Percentiles rank a stretch among this genome's conserved stretches.
Evolutionary conservation across 2,888 invertebrate genomes (phyloP).

Genomic region (Xylota segnis): DNA sequence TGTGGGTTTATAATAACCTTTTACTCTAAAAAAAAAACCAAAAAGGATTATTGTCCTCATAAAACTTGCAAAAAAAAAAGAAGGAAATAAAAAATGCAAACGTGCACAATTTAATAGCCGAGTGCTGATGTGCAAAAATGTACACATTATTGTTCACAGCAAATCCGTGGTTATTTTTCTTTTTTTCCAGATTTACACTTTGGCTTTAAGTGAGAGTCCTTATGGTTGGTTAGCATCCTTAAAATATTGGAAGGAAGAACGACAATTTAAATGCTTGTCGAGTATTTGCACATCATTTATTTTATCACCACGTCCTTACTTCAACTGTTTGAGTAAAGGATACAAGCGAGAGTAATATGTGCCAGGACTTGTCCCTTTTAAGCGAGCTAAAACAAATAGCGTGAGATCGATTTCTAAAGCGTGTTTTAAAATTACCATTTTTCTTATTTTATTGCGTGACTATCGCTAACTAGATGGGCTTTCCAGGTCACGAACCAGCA

Average conservation of each 20-base stretch:
- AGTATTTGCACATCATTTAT: constrained; percentile 23
- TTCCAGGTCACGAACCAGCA: constrained; percentile 39
- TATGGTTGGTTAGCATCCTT: neutral
- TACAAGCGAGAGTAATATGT: constrained; percentile 6
- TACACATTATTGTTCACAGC: too few relatives aligned
- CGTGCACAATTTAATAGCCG: too few relatives aligned
- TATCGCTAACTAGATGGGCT: constrained; percentile 30
- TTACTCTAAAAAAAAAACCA: too few relatives aligned
- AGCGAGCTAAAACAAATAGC: constrained; percentile 8
- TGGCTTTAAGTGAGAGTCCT: neutral
- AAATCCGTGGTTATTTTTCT: neutral
- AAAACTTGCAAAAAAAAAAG: too few relatives aligned
- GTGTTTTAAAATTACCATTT: constrained; percentile 11
- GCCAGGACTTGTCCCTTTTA: neutral
- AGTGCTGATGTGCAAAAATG: too few relatives aligned
- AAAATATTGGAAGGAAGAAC: constrained; percentile 4
- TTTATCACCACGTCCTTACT: neutral
- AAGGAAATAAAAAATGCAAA: too few relatives aligned
- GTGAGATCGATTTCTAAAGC: constrained; percentile 28
- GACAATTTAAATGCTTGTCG: neutral
- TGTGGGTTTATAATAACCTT: too few relatives aligned
- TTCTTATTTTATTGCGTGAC: constrained; percentile 55
- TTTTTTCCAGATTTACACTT: constrained; percentile 16
- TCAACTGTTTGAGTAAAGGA: constrained; percentile 9
- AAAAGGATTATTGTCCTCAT: too few relatives aligned